Evolutionary conservation across 2,797 vertebrate species (phyloP), one percentile per base, ranked within the genome.

Genomic region (Spea hammondii): DNA sequence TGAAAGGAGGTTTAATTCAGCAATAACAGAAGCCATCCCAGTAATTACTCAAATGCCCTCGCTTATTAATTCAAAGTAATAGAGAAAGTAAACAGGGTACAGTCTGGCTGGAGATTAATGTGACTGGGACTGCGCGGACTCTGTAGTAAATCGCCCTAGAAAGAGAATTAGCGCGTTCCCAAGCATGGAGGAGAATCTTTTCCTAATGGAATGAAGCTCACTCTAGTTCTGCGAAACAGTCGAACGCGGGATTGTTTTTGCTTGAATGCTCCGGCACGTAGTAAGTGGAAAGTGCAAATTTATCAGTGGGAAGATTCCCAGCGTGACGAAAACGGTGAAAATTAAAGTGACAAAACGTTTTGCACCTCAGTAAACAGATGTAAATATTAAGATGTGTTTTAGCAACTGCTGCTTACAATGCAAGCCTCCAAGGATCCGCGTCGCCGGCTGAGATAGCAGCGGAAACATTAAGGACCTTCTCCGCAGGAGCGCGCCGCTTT

Each of bases 201-300:
- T 32, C 32, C 32, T 69, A 79, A 74, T 68, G 67, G 78, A 49
- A 50, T 47, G 49, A 66, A 79, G 65, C 32, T 17, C 7, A 68
- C 65, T 57, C 48, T 64, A 8, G 50, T 47, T 9, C 17, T 65
- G 11, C 45, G 17, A 57, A 64, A 59, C 53, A 60, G 73, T 5
- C 5, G 53, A 74, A 53, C 12, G 55, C 62, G 68, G 59, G 32
- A 60, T 64, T 77, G 48, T 65, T 81, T 74, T 50, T 13, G 48
- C 69, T 65, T 68, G 62, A 72, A 77, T n/a, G 79, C 79, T 67
- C 74, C 54, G 60, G 67, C 59, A 59, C 66, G n/a, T n/a, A n/a
- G n/a, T n/a, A n/a, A n/a, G n/a, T n/a, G n/a, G n/a, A n/a, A n/a
- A 77, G 74, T 81, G 79, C 72, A 81, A 76, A 77, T 81, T 54